Percentiles rank a stretch among this genome's conserved stretches.
These are phyloP conservation scores for Ctenosaura bakeri DNA, from an alignment of 2,797 vertebrate genomes.

Conservation along the genomic window DNA sequence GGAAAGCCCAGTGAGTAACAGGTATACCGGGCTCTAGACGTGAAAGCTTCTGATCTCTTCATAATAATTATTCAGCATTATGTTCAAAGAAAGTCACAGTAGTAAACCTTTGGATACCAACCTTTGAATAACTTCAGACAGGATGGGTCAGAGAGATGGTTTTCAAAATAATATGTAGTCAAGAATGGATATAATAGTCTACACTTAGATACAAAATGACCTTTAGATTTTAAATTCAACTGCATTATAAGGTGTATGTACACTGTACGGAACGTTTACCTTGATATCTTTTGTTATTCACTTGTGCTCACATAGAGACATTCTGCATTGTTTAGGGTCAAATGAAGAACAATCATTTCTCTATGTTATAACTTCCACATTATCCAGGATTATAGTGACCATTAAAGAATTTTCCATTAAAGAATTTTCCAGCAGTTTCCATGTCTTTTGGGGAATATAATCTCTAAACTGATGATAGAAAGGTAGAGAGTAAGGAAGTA, in stretches of 20 bases:
- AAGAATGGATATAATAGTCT: neutral
- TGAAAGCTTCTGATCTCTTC: neutral
- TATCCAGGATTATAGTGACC: neutral
- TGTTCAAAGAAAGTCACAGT: neutral
- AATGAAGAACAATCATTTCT: neutral
- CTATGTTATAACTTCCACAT: neutral
- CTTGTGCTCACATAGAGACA: neutral
- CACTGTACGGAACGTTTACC: too few relatives aligned
- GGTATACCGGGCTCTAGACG: too few relatives aligned
- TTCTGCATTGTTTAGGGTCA: neutral
- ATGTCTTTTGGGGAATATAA: neutral
- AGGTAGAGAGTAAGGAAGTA: neutral
- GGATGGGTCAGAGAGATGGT: neutral
- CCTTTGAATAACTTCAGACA: neutral
- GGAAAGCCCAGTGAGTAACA: too few relatives aligned
- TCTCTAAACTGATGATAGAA: accelerated
- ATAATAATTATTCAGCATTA: neutral
- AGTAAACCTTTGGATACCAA: neutral
- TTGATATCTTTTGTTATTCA: neutral
- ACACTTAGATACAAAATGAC: constrained; percentile 26
- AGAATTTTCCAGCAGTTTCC: neutral
- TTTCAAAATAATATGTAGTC: constrained; percentile 17
- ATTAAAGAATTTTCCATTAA: neutral
- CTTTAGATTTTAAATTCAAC: neutral
- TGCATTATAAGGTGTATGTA: neutral